Percentiles rank a stretch among this genome's conserved stretches.
Evolutionary conservation across 1,140 invertebrate genomes (phyloP).

Genomic region (Medauroidea extradentata): DNA sequence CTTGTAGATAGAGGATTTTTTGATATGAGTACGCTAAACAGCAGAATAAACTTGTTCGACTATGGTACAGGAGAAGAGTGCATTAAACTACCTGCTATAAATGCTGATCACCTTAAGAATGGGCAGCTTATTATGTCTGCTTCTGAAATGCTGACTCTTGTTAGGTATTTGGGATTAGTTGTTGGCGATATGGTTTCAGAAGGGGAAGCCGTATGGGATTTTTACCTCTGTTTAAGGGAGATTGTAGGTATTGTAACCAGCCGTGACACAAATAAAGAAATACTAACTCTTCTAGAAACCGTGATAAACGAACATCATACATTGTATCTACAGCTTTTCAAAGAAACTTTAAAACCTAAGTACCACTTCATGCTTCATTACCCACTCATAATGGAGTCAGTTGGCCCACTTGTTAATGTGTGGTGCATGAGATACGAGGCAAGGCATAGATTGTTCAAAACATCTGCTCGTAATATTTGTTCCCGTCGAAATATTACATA

Average conservation of each 20-base stretch:
- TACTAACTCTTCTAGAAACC: slow-evolving; percentile 2
- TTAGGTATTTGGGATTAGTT: slow-evolving; percentile 20
- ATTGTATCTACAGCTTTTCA: slow-evolving; percentile 14
- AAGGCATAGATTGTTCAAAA: slow-evolving; percentile 30
- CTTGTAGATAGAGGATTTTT: slow-evolving; percentile 15
- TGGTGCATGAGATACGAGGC: slow-evolving; percentile 30
- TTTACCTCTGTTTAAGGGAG: slow-evolving; percentile 22
- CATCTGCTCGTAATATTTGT: slow-evolving; percentile 16
- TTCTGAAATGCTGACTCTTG: slow-evolving; percentile 25
- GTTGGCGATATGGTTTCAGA: slow-evolving; percentile 27
- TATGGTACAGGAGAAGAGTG: slow-evolving; percentile 13
- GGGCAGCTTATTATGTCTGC: slow-evolving; percentile 22
- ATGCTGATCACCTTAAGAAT: slow-evolving; percentile 8
- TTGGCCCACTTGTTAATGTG: slow-evolving; percentile 11
- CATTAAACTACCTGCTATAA: slow-evolving; percentile 19
- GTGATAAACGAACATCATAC: slow-evolving; percentile 13
- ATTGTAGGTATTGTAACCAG: slow-evolving; percentile 23
- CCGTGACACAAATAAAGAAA: slow-evolving; percentile 6
- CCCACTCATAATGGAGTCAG: slow-evolving; percentile 7
- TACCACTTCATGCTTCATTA: slow-evolving; percentile 23
- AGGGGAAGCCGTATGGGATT: slow-evolving; percentile 22
- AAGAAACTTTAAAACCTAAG: slow-evolving; percentile 21
- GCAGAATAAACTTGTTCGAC: slow-evolving; percentile 21
- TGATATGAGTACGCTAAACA: slow-evolving; percentile 17
- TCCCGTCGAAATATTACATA: slow-evolving; percentile 23